Base-by-base conservation (phyloP, 2,888 invertebrate genomes). In the Cheilosia variabilis region DNA sequence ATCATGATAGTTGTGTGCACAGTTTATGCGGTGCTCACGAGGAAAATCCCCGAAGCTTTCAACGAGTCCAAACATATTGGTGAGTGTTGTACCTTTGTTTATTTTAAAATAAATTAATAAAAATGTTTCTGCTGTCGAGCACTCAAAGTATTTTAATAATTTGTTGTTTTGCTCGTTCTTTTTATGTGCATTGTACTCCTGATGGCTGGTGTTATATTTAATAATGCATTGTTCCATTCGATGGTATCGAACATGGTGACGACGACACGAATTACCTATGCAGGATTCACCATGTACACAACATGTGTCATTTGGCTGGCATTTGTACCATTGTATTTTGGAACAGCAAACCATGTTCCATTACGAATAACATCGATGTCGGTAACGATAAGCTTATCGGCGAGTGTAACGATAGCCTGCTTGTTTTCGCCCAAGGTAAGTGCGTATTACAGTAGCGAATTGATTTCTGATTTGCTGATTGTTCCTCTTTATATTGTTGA, bases 51-150 rank as follows among this genome's bases (percentile, higher is more conserved):
- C 0, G 99, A 99, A 92, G 98, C 98, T 50, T 99, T 99, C 92
- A 99, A 99, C 92, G 99, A 98, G 93, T 98, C 98, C 89, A 98
- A 98, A 93, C 98, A 98, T 93, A 98, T 98, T 89, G 98, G 99
- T 95, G 89, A 94, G 94, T 91, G 34, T 19, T 65, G 17, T 13
- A 2, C n/a, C 24, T 22, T 45, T 19, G 6, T 17, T 52, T 31
- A 9, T 9, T 9, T 31, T 9, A 22, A 50, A 50, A 50, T 19
- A 13, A 22, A 22, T 22, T 22, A 22, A 13, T 13, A 10, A 19
- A 10, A 22, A 50, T 17, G 50, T 19, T 22, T 22, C 10, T 22
- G 22, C 7, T 22, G 19, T 22, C 3, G 41, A 37, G 37, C 37
- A 37, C 37, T 37, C 10, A 37, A 13, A 37, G 37, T 4, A 37